Percentiles rank a stretch among this genome's conserved stretches.
These are phyloP conservation scores for Trachelus stipa DNA, from an alignment of 2,888 invertebrate genomes.

Conservation along the genomic window DNA sequence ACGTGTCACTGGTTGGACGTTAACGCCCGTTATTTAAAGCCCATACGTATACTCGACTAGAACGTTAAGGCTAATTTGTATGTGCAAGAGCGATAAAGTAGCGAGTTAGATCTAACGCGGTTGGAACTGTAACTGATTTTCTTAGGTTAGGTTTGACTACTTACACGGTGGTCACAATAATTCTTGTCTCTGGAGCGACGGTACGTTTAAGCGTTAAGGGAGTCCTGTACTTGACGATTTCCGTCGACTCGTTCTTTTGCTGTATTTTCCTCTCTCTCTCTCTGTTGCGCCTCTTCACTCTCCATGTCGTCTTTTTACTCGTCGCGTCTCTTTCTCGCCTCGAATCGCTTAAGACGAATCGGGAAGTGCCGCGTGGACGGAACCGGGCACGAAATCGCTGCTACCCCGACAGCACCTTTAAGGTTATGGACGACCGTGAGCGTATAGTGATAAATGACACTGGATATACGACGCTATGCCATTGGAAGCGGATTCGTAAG, in stretches of 20 bases:
- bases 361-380: neutral
- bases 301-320: no score
- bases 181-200: no score
- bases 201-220: no score
- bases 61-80: slow-evolving; percentile 8
- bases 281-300: no score
- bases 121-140: neutral
- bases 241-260: no score
- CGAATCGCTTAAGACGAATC: neutral
- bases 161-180: no score
- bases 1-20: slow-evolving; percentile 1
- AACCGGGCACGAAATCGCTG: no score
- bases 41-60: neutral
- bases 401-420: slow-evolving; percentile 1
- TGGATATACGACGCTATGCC: neutral
- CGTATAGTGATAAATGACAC: neutral
- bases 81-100: neutral
- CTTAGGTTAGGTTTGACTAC: neutral
- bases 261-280: no score
- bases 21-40: neutral
- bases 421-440: slow-evolving; percentile 4
- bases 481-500: neutral
- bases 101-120: neutral
- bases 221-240: no score
- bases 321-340: no score